phyloP scores from a whole-genome alignment of 53 echinoderm and acorn worm species.

The Astropecten irregularis region DNA sequence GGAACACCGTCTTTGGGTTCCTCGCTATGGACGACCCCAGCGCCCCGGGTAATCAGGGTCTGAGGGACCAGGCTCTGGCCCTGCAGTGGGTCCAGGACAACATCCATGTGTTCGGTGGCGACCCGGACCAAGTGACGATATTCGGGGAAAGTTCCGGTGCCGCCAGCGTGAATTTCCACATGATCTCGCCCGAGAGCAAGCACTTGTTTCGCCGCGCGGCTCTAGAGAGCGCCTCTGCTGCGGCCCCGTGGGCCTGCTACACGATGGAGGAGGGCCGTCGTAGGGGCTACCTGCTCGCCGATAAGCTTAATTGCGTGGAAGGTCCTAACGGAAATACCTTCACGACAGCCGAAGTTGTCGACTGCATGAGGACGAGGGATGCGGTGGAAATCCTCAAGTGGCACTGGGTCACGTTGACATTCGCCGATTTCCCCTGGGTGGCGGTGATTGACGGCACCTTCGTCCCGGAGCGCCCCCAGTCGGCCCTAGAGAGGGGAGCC shows the following conservation, averaged over 20 bases:
- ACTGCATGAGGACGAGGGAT: slow-evolving; percentile 30
- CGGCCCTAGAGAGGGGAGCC: slow-evolving; percentile 46
- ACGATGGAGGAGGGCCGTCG: slow-evolving; percentile 34
- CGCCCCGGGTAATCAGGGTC: slow-evolving; percentile 66
- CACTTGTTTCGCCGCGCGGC: slow-evolving; percentile 49
- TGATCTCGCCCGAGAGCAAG: slow-evolving; percentile 50
- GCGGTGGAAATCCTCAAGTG: slow-evolving; percentile 13
- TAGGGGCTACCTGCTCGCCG: slow-evolving; percentile 33
- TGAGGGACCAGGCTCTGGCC: slow-evolving; percentile 53
- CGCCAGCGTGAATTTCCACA: slow-evolving; percentile 56
- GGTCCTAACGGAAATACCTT: slow-evolving; percentile 45
- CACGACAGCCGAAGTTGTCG: slow-evolving; percentile 48
- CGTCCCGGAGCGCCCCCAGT: slow-evolving; percentile 53
- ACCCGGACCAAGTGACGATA: slow-evolving; percentile 56
- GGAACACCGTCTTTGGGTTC: slow-evolving; percentile 80
- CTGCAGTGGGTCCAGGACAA: slow-evolving; percentile 67
- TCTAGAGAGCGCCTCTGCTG: slow-evolving; percentile 48
- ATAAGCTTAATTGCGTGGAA: slow-evolving; percentile 34
- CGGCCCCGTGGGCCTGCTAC: slow-evolving; percentile 57
- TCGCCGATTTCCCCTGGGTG: slow-evolving; percentile 53
- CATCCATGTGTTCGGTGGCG: slow-evolving; percentile 52
- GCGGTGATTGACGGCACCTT: slow-evolving; percentile 65
- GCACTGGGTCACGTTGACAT: slow-evolving; percentile 34
- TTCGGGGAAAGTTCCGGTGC: slow-evolving; percentile 66
- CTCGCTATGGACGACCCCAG: slow-evolving; percentile 69